Conservation (phyloP, 2,113 vertebrate genomes). For the Daboia siamensis region DNA sequence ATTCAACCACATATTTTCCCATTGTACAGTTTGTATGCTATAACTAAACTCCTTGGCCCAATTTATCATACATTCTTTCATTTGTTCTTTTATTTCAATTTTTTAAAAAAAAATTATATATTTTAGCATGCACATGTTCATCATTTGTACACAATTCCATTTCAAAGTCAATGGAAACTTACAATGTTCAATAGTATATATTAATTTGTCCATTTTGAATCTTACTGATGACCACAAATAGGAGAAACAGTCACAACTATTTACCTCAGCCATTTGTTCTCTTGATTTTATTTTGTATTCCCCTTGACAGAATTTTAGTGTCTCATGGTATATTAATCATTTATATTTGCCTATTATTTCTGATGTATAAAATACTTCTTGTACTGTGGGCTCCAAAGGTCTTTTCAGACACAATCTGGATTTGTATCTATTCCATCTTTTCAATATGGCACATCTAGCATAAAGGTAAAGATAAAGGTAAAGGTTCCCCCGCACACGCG, state of each 20-base stretch:
- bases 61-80: neutral
- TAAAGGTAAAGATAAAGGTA: no score
- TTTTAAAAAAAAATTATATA: neutral
- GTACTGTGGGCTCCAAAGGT: neutral
- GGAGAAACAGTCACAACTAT: neutral
- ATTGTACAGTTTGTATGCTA: neutral
- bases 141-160: neutral
- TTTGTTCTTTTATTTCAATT: neutral
- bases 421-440: neutral
- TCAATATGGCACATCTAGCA: neutral
- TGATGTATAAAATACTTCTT: neutral
- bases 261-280: no score
- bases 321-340: neutral
- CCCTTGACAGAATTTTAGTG: no score
- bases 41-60: neutral
- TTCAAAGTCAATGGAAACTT: neutral
- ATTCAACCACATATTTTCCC: neutral
- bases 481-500: no score
- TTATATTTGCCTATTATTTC: neutral
- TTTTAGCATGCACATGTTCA: neutral
- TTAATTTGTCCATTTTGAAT: neutral
- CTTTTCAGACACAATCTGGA: neutral
- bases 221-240: neutral
- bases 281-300: no score
- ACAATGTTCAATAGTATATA: neutral